Conservation (phyloP, 2,888 invertebrate genomes). For the Ligdia adustata region DNA sequence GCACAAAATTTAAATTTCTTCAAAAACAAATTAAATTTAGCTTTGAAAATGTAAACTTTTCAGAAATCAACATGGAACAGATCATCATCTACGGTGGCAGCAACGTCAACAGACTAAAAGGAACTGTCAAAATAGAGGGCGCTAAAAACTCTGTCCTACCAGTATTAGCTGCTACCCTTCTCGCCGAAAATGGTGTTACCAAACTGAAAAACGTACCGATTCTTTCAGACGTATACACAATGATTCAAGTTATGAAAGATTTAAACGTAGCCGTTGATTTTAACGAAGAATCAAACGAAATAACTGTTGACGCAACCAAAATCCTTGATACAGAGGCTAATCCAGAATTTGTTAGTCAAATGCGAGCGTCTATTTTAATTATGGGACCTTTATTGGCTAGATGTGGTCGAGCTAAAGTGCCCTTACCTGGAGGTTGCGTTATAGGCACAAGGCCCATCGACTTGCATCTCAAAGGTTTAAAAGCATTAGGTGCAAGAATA, state of each 20-base stretch:
- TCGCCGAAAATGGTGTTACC: conserved; percentile 18
- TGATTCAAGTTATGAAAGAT: conserved; percentile 18
- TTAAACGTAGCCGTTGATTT: conserved; percentile 21
- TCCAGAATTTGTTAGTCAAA: conserved; percentile 8
- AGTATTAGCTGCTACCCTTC: conserved; percentile 23
- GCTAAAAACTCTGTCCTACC: conserved; percentile 21
- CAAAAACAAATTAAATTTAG: no score
- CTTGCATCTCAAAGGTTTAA: conserved; percentile 26
- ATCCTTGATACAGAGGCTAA: background rate
- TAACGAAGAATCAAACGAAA: conserved; percentile 16
- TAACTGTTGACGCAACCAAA: conserved; percentile 15
- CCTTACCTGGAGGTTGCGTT: conserved; percentile 24
- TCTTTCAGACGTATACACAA: conserved; percentile 21
- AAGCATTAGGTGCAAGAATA: conserved; percentile 23
- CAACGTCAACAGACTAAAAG: conserved; percentile 15
- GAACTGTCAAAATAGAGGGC: conserved; percentile 23
- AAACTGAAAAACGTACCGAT: conserved; percentile 25
- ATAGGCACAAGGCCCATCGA: conserved; percentile 29
- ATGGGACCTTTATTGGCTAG: conserved; percentile 27
- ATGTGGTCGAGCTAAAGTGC: conserved; percentile 14
- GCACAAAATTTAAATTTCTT: no score
- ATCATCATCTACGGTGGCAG: conserved; percentile 22
- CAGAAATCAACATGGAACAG: no score
- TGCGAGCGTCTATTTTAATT: conserved; percentile 24
- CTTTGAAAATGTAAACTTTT: no score